Percentiles rank a stretch among this genome's conserved stretches.
phyloP scores from a whole-genome alignment of 1,140 invertebrate species.

The Trialeurodes vaporariorum region DNA sequence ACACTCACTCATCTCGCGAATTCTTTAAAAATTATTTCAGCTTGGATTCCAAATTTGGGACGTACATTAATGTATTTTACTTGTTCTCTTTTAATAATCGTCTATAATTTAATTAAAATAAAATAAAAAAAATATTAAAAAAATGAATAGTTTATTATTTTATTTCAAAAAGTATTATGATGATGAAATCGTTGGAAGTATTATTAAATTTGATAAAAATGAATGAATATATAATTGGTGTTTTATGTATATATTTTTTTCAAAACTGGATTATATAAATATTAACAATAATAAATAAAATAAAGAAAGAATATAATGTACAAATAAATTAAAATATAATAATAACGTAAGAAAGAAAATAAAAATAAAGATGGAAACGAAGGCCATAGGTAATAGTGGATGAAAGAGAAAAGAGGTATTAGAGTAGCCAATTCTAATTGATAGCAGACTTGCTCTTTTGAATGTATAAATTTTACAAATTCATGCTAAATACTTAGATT shows the following conservation, averaged over 20 bases:
- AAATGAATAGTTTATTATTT: not conserved
- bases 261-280: not conserved
- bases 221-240: not conserved
- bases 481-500: not conserved
- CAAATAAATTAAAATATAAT: not conserved
- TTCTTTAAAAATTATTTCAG: too few relatives aligned
- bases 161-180: not conserved
- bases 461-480: not conserved
- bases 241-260: constrained; percentile 1
- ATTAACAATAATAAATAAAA: constrained; percentile 1
- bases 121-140: not conserved
- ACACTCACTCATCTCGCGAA: too few relatives aligned
- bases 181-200: not conserved
- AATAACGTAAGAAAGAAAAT: not conserved
- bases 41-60: too few relatives aligned
- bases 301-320: not conserved
- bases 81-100: not conserved
- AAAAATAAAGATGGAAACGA: not conserved
- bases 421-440: not conserved
- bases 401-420: not conserved
- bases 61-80: not conserved
- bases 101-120: not conserved
- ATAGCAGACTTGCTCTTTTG: not conserved
- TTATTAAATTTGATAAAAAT: not conserved
- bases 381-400: not conserved